Conservation (phyloP, 2,888 invertebrate genomes). For the Molorchus minor region DNA sequence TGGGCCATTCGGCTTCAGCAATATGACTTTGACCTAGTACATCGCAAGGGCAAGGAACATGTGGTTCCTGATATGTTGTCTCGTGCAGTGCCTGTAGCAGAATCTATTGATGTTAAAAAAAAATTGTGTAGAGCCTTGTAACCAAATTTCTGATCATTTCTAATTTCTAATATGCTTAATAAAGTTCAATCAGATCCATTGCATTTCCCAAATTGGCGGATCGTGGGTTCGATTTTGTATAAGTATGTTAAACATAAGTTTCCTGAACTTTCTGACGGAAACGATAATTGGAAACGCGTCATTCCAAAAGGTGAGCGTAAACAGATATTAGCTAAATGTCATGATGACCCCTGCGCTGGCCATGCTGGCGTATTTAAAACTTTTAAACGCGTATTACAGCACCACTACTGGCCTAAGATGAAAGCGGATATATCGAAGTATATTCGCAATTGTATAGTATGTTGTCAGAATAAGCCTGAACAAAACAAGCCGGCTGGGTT, state of each 20-base stretch:
- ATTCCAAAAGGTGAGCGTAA: too few species aligned
- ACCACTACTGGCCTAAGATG: slow-evolving; percentile 30
- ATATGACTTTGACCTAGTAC: slow-evolving; percentile 32
- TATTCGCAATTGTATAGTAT: slow-evolving; percentile 24
- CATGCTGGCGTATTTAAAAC: slow-evolving; percentile 17
- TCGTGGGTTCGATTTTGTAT: slow-evolving; percentile 32
- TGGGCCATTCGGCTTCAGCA: slow-evolving; percentile 37
- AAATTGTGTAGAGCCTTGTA: neutral
- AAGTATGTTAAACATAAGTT: slow-evolving; percentile 29
- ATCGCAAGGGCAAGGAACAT: slow-evolving; percentile 35
- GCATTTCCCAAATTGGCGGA: too few species aligned
- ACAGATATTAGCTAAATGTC: slow-evolving; percentile 16
- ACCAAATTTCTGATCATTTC: slow-evolving; percentile 32
- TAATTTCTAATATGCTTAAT: slow-evolving; percentile 29
- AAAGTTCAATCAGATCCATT: slow-evolving; percentile 23
- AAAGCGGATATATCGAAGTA: slow-evolving; percentile 24
- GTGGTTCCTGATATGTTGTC: slow-evolving; percentile 35
- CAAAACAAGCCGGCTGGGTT: slow-evolving; percentile 19
- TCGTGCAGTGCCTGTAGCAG: slow-evolving; percentile 26
- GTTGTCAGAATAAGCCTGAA: slow-evolving; percentile 26
- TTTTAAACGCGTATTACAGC: slow-evolving; percentile 1
- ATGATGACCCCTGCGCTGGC: slow-evolving; percentile 13
- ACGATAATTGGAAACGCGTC: slow-evolving; percentile 37
- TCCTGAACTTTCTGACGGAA: slow-evolving; percentile 18
- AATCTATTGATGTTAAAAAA: neutral